Conservation (phyloP, 1,140 invertebrate genomes). For the Euwallacea similis region DNA sequence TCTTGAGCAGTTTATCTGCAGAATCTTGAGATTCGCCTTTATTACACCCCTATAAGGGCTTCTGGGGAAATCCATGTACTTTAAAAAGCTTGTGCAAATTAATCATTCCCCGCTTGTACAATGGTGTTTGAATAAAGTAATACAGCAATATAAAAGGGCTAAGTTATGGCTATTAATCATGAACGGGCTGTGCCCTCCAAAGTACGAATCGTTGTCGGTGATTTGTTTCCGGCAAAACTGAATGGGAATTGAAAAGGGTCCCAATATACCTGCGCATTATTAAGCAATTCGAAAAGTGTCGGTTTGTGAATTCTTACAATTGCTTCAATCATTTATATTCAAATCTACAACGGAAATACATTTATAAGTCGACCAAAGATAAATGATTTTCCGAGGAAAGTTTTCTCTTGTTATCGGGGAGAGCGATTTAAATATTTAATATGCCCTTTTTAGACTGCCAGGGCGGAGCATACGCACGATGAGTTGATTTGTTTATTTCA, state of each 20-base stretch:
- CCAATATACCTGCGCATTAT: constrained; percentile 47
- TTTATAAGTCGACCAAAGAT: constrained; percentile 40
- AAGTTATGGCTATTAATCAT: constrained; percentile 38
- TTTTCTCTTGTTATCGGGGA: constrained; percentile 14
- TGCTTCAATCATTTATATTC: constrained; percentile 44
- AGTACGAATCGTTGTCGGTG: constrained; percentile 53
- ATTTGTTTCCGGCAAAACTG: constrained; percentile 48
- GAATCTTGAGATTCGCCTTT: neutral
- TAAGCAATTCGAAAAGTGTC: constrained; percentile 48
- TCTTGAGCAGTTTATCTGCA: constrained; percentile 34
- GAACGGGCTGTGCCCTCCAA: constrained; percentile 29
- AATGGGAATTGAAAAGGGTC: constrained; percentile 36
- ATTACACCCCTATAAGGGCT: no score
- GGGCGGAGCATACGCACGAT: neutral
- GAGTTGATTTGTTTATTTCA: neutral
- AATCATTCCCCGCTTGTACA: neutral
- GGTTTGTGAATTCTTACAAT: constrained; percentile 46
- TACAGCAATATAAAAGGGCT: constrained; percentile 13
- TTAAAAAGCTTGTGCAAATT: neutral
- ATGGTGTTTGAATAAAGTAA: constrained; percentile 1
- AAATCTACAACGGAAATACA: constrained; percentile 39
- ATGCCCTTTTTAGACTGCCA: constrained; percentile 8
- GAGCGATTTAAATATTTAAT: constrained; percentile 33
- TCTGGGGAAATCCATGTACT: no score
- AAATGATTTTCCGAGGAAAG: constrained; percentile 32